These are phyloP conservation scores for Sapayoa aenigma DNA, from an alignment of 2,113 vertebrate genomes.

Conservation along the genomic window DNA sequence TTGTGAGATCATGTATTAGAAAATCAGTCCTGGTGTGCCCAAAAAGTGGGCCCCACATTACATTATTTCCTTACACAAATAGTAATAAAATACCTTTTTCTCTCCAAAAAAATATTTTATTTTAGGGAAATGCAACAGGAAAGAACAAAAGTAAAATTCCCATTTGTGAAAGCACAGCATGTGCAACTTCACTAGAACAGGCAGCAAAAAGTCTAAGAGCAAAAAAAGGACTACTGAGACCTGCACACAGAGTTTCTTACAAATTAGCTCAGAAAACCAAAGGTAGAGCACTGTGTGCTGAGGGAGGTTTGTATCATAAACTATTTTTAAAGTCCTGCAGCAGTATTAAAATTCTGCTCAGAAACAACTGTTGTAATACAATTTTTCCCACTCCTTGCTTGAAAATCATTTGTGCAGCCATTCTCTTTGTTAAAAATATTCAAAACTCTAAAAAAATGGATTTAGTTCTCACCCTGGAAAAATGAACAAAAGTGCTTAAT, in stretches of 20 bases:
- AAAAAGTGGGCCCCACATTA: neutral
- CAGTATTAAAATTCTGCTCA: constrained; percentile 29
- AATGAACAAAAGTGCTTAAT: constrained; percentile 29
- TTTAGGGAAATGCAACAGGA: constrained; percentile 37
- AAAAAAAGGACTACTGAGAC: constrained; percentile 34
- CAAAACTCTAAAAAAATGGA: neutral
- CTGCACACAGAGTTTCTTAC: constrained; percentile 16
- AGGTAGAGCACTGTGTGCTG: neutral
- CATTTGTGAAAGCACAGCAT: constrained; percentile 32
- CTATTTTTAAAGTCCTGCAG: neutral
- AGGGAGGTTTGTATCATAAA: neutral
- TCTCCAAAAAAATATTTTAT: neutral
- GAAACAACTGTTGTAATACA: neutral
- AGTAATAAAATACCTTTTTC: neutral
- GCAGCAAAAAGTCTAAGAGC: constrained; percentile 47
- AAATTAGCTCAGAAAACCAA: constrained; percentile 43
- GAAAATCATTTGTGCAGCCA: neutral
- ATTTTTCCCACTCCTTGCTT: neutral
- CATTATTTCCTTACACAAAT: constrained; percentile 15
- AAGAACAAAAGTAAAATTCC: constrained; percentile 39
- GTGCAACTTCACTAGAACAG: neutral
- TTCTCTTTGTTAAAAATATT: constrained; percentile 4
- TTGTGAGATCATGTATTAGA: constrained; percentile 5
- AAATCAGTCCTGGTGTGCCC: neutral
- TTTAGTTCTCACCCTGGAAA: constrained; percentile 27